Conservation (phyloP, 2,113 vertebrate species). For the Phainopepla nitens region DNA sequence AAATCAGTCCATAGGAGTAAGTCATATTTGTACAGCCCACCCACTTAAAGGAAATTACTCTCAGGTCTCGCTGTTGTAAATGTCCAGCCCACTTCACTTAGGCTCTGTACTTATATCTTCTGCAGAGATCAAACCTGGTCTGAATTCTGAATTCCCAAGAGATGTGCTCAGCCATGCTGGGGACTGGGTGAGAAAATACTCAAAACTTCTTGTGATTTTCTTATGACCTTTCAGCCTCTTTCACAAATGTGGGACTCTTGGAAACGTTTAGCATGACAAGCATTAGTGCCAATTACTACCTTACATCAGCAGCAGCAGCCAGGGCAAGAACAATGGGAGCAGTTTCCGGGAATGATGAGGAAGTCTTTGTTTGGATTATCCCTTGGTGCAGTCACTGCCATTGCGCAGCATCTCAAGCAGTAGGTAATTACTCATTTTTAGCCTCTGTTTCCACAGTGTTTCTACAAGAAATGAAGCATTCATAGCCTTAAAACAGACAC, state of each 20-base stretch:
- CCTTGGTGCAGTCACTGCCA: neutral
- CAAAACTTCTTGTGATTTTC: neutral
- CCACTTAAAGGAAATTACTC: neutral
- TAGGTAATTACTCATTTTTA: neutral
- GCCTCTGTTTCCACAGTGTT: neutral
- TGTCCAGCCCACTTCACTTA: neutral
- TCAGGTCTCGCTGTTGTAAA: neutral
- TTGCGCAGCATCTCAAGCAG: neutral
- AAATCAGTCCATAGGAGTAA: neutral
- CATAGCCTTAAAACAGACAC: neutral
- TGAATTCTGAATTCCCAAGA: neutral
- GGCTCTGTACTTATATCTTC: neutral
- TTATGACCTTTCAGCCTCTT: neutral
- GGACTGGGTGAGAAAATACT: neutral
- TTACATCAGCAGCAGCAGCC: neutral
- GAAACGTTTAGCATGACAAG: neutral
- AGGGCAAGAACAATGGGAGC: conserved; percentile 26
- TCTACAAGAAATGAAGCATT: neutral
- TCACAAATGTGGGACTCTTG: neutral
- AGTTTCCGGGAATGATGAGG: conserved; percentile 9
- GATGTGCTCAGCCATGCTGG: neutral
- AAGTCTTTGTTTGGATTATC: conserved; percentile 30
- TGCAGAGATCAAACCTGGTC: neutral
- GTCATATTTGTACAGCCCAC: neutral
- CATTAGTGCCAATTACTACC: neutral